Conservation (phyloP, 30 jellyfish, hydroid and myxozoan genomes). For the Rhopilema esculentum region DNA sequence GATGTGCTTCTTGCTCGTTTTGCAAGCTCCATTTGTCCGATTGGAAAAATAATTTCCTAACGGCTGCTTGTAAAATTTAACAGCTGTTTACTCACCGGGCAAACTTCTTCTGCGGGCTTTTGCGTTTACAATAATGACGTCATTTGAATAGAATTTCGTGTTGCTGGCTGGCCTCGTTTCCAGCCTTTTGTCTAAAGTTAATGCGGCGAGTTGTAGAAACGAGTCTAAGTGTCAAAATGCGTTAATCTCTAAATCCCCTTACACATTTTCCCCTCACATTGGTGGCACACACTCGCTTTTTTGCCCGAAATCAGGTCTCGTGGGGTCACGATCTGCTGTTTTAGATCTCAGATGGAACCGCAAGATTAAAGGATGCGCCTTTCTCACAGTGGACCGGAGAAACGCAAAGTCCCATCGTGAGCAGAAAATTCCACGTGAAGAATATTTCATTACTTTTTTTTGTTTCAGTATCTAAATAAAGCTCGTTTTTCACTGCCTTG, state of each 20-base stretch:
- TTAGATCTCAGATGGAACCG: background rate
- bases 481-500: too few species aligned
- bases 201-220: background rate
- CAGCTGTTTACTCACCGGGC: background rate
- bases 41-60: background rate
- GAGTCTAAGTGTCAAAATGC: background rate
- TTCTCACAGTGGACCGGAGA: background rate
- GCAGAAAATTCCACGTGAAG: too few species aligned
- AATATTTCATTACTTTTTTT: too few species aligned
- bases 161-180: background rate
- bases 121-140: background rate
- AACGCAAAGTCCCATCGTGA: too few species aligned
- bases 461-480: too few species aligned
- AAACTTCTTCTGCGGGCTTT: background rate
- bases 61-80: background rate
- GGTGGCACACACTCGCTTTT: background rate
- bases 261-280: background rate
- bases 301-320: background rate
- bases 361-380: background rate
- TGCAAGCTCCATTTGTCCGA: background rate
- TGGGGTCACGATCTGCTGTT: background rate
- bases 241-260: background rate
- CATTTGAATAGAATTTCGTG: background rate
- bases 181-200: background rate
- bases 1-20: background rate